Conservation (phyloP, 2,113 vertebrate species). For the Amazona vittata region DNA sequence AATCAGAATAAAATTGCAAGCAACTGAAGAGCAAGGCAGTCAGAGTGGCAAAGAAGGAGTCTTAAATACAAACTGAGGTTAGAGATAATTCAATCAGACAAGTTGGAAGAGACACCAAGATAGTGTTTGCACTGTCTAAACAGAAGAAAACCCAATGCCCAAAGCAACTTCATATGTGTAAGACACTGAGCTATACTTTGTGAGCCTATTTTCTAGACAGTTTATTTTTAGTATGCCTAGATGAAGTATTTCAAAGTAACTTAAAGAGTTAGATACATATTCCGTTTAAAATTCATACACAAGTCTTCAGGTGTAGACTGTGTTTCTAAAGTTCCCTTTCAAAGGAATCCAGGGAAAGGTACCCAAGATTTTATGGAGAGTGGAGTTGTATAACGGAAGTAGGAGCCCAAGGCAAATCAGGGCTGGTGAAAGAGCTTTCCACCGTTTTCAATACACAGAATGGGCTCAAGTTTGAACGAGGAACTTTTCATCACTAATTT, state of each 20-base stretch:
- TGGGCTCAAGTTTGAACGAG: background rate
- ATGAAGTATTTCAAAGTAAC: background rate
- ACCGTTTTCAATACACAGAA: background rate
- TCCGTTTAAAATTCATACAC: background rate
- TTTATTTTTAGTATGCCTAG: background rate
- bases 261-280: background rate
- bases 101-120: background rate
- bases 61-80: background rate
- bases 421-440: background rate
- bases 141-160: background rate
- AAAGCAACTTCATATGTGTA: background rate
- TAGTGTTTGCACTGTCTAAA: background rate
- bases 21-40: background rate
- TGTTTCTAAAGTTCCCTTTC: background rate
- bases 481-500: background rate
- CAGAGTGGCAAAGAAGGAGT: background rate
- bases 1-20: slow-evolving; percentile 15
- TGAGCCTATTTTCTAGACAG: background rate
- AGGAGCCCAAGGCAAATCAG: background rate
- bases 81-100: background rate
- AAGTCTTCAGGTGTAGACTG: background rate
- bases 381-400: background rate
- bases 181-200: background rate
- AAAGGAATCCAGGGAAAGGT: background rate
- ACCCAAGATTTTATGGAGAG: background rate